Base-by-base conservation (phyloP, 2,888 invertebrate species). In the Galeruca laticollis region DNA sequence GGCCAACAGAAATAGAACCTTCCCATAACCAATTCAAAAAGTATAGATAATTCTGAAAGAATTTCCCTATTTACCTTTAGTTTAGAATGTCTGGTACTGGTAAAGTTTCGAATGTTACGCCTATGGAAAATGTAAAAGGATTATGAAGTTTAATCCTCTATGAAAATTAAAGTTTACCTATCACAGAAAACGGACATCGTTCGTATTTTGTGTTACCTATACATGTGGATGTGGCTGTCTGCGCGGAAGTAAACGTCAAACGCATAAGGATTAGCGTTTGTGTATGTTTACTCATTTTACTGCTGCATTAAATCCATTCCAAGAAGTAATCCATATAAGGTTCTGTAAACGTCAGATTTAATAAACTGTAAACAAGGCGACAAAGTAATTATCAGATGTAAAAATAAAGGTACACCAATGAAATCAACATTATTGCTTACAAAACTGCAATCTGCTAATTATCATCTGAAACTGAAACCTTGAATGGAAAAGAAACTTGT, bases 181-280 rank as follows among this genome's bases (percentile, higher is more conserved):
- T 40, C 40, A 49, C 18, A 15, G 8, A 13, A 6, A 15, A 49
- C 49, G 21, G 9, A 5, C 20, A 49, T 15, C 5, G 15, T 15
- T 5, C 4, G 20, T 9, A 18, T 8, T 49, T 8, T 49, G 1
- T 10, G 1, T 40, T 3, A 13, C 10, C 6, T 15, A 20, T 49
- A 52, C 51, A 10, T 52, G 51, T 52, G 21, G 15, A 2, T 47
- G 15, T 47, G n/a, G 51, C 11, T 10, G 49, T 49, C 49, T 49
- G 49, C 51, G 51, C 51, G 51, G 51, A 52, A 26, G 26, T 52
- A 52, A 52, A 52, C 52, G 52, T 52, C 52, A 52, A 52, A 26
- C 52, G 9, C 20, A 13, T 3, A 2, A 18, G 47, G 47, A 18
- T 26, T 52, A 21, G 21, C n/a, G 20, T 52, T 52, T 52, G n/a